A percentile compares a stretch with the other conserved stretches of the same genome.
Conservation (phyloP, 2,113 vertebrate species). For the Noctilio leporinus region DNA sequence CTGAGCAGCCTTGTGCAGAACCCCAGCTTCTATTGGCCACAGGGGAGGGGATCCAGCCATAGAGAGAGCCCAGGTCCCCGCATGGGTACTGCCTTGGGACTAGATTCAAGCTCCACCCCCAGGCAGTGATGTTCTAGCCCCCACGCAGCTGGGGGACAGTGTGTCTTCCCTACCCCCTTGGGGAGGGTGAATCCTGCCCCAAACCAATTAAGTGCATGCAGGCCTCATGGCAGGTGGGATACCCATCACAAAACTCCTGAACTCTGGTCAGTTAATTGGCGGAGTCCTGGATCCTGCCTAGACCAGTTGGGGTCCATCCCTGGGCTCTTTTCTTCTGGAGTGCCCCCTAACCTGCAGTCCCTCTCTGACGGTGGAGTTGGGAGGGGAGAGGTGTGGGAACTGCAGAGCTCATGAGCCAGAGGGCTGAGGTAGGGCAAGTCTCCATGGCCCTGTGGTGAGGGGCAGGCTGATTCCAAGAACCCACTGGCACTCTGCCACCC, state of each 20-base stretch:
- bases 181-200: not conserved
- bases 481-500: too few species aligned
- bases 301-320: not conserved
- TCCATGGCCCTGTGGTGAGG: not conserved
- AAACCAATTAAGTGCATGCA: not conserved
- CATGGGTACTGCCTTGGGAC: not conserved
- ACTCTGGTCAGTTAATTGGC: not conserved
- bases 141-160: not conserved
- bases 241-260: not conserved
- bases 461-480: not conserved
- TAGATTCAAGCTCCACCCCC: not conserved
- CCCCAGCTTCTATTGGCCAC: not conserved
- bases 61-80: not conserved
- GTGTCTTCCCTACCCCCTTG: not conserved
- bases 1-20: not conserved
- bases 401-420: not conserved
- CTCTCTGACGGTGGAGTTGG: not conserved
- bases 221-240: not conserved
- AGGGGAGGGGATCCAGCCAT: accelerated
- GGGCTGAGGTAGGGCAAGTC: not conserved
- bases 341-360: not conserved
- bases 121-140: not conserved
- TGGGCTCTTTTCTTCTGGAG: not conserved
- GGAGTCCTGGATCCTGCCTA: not conserved
- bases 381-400: not conserved